Percentiles rank a stretch among this genome's conserved stretches.
These are phyloP conservation scores for Trisateles emortualis DNA, from an alignment of 2,888 invertebrate species.

Conservation along the genomic window DNA sequence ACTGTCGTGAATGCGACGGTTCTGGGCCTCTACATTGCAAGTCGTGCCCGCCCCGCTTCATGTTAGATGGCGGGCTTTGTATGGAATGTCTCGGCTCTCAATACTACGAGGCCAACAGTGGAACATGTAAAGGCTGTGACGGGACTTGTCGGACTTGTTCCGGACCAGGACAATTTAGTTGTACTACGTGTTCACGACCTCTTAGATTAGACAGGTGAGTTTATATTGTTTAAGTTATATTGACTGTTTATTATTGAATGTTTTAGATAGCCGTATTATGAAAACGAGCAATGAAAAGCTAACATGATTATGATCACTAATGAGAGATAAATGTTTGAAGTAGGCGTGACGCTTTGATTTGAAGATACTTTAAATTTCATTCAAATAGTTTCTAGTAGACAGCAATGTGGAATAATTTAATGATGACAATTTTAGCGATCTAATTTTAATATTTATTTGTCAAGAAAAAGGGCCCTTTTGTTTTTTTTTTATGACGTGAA, in stretches of 20 bases:
- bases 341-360: too few relatives aligned
- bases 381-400: too few relatives aligned
- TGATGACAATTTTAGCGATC: too few relatives aligned
- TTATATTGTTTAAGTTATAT: background rate
- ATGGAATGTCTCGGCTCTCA: constrained; percentile 92
- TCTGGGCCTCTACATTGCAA: constrained; percentile 92
- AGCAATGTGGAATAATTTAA: too few relatives aligned
- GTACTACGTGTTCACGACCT: constrained; percentile 89
- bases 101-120: constrained; percentile 90
- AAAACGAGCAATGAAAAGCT: too few relatives aligned
- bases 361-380: too few relatives aligned
- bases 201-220: constrained; percentile 87
- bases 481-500: too few relatives aligned
- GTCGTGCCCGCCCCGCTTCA: constrained; percentile 90
- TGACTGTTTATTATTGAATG: background rate
- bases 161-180: constrained; percentile 90
- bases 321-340: too few relatives aligned
- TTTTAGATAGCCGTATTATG: too few relatives aligned
- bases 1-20: constrained; percentile 94
- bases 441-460: too few relatives aligned
- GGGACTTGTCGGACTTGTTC: constrained; percentile 88
- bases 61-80: constrained; percentile 91
- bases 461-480: too few relatives aligned
- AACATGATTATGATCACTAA: too few relatives aligned
- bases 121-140: constrained; percentile 90